phyloP scores from a whole-genome alignment of 2,888 invertebrate species.

The Pollenia amentaria region DNA sequence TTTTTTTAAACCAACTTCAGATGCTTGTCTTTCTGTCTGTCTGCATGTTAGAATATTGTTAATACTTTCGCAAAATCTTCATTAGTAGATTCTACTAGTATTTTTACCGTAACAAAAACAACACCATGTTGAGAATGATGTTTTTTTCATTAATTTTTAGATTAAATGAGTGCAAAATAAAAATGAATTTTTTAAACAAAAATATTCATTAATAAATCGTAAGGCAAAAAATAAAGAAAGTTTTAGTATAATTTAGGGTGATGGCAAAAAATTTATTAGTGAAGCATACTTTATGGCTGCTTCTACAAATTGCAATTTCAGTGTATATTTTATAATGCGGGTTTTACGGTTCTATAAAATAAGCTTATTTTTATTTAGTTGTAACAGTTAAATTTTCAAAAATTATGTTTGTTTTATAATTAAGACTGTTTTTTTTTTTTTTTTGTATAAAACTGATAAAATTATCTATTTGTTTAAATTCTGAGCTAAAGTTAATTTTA shows the following conservation, averaged over 20 bases:
- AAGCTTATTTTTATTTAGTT: background rate
- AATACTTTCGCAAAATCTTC: conserved; percentile 1
- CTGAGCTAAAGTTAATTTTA: too few species aligned
- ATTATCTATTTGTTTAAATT: too few species aligned
- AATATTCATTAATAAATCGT: background rate
- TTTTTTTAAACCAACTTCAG: conserved; percentile 43
- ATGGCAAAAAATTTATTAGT: background rate
- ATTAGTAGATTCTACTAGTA: conserved; percentile 5
- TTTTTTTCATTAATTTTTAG: conserved; percentile 3
- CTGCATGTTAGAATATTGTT: conserved; percentile 5
- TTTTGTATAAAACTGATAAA: too few species aligned
- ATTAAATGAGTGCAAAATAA: conserved; percentile 15
- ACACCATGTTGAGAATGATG: conserved; percentile 13
- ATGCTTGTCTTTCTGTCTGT: background rate
- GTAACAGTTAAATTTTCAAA: conserved; percentile 8
- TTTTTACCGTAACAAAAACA: conserved; percentile 21
- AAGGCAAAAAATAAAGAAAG: background rate
- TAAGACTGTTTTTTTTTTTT: too few species aligned
- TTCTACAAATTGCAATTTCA: conserved; percentile 18
- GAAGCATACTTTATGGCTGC: conserved; percentile 39
- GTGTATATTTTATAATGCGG: conserved; percentile 32
- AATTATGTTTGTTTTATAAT: background rate
- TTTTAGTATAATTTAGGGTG: conserved; percentile 11
- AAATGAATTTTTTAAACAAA: background rate
- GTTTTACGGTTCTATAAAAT: conserved; percentile 26